Conservation (phyloP, 2,113 vertebrate species). For the Phainopepla nitens region DNA sequence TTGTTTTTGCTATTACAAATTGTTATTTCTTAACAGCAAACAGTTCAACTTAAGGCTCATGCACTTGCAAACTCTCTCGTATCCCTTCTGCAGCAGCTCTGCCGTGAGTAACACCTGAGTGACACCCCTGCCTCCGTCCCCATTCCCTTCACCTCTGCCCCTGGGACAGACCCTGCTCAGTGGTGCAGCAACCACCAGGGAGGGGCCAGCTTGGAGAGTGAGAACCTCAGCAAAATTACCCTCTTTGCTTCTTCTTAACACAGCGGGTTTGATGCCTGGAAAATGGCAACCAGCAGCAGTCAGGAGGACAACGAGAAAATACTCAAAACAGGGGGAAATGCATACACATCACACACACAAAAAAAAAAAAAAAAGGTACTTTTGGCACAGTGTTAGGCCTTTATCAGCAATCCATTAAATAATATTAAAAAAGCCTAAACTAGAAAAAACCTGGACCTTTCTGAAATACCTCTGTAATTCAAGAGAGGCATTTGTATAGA, state of each 20-base stretch:
- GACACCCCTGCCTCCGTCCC: background rate
- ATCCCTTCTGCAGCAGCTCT: background rate
- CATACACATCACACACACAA: background rate
- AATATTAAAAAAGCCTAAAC: background rate
- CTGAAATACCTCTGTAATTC: background rate
- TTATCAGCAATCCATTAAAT: background rate
- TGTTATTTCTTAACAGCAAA: conserved; percentile 46
- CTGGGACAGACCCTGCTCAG: background rate
- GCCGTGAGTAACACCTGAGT: background rate
- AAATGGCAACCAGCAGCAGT: conserved; percentile 42
- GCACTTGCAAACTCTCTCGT: background rate
- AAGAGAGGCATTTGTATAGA: background rate
- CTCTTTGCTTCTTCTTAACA: conserved; percentile 25
- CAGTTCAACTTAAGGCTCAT: conserved; percentile 42
- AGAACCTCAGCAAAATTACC: conserved; percentile 32
- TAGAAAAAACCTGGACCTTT: background rate
- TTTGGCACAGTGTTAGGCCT: background rate
- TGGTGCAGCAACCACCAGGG: background rate
- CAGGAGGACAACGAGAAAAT: background rate
- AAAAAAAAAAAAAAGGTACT: background rate
- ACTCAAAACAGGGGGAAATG: background rate
- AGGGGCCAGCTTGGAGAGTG: background rate
- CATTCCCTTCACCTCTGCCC: conserved; percentile 4
- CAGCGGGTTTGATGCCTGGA: background rate
- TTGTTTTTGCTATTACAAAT: conserved; percentile 61